Base-by-base conservation (phyloP, 2,888 invertebrate genomes). In the Hypsopygia costalis region DNA sequence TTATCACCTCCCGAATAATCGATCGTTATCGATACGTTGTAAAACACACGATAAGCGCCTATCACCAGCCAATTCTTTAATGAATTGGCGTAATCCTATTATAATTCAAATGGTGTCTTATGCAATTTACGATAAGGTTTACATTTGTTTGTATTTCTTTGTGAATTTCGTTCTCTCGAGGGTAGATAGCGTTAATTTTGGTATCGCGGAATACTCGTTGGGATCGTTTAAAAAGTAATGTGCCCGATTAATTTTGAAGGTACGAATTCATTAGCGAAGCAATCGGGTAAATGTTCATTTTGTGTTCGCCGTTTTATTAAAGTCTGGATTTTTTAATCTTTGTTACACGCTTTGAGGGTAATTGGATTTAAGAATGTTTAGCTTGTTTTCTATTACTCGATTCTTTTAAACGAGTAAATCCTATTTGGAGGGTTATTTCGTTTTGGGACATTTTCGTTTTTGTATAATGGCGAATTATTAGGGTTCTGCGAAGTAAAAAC, bases 21-120 rank as follows among this genome's bases (percentile, higher is more conserved):
- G 65, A 66, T 65, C 46, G 46, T 43, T 65, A 66, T 68, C 63
- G 42, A 44, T 51, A 46, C 51, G 54, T 63, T 66, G 61, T 68
- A 62, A 61, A 62, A 60, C 57, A 56, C 47, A 41, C 42, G 52
- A 53, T 65, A 62, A 48, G 54, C 34, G 11, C 35, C 49, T 55
- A 55, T 58, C 40, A 29, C 33, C 34, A 39, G 35, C 35, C 34
- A 36, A 43, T 49, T 48, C 47, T 44, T 34, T 9, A 34, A 37
- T 37, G 33, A 40, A 28, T 37, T 25, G 25, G 6, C 6, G 16
- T 25, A 25, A 25, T 25, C 25, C 25, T 6, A 21, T 11, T 37
- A 21, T 21, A 22, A 11, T 21, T 32, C n/a, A 8, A 41, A 43
- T 44, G 27, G 34, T 21, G 10, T 25, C 31, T 28, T 41, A 39